phyloP scores from a whole-genome alignment of 2,797 vertebrate genomes.

The Pipistrellus kuhlii region DNA sequence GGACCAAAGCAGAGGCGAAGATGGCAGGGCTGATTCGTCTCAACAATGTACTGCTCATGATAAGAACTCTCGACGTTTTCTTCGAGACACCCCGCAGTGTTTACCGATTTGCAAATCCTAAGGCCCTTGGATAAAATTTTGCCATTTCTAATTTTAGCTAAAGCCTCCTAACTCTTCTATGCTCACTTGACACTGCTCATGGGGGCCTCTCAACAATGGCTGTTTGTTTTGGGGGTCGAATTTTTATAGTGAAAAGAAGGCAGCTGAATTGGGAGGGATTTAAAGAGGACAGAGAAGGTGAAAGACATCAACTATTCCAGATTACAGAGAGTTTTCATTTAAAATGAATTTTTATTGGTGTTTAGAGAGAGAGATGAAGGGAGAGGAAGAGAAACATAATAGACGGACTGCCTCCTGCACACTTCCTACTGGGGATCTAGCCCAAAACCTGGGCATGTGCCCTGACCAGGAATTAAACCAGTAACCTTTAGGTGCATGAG shows the following conservation, averaged over 20 bases:
- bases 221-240: background rate
- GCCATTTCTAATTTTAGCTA: background rate
- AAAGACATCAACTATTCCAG: background rate
- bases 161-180: background rate
- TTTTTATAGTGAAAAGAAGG: background rate
- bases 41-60: background rate
- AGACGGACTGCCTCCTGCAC: background rate
- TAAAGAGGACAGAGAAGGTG: conserved; percentile 12
- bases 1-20: background rate
- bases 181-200: background rate
- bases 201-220: background rate
- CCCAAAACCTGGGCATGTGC: background rate
- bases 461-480: background rate
- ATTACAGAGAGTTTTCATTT: conserved; percentile 42
- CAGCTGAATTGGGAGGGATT: background rate
- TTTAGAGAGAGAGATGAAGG: background rate
- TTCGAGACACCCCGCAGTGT: background rate
- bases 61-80: background rate
- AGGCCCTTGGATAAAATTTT: background rate
- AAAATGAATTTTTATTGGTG: background rate
- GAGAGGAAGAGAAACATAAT: background rate
- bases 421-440: background rate
- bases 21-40: background rate
- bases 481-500: background rate
- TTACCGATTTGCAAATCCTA: background rate